A percentile compares a stretch with the other conserved stretches of the same genome.
Conservation (phyloP, 2,113 vertebrate genomes). For the Lichenostomus cassidix region DNA sequence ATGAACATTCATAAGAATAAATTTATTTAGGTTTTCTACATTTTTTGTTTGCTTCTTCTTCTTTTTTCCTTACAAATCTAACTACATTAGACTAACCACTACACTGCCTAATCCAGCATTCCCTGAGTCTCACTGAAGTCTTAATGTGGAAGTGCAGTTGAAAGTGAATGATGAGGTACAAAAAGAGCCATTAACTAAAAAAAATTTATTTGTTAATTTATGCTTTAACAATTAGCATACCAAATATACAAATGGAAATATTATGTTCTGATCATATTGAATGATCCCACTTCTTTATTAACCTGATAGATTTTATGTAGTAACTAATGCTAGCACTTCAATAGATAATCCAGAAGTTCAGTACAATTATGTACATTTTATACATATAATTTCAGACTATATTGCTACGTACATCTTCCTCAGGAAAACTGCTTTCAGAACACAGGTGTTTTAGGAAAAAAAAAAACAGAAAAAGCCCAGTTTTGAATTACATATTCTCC, state of each 20-base stretch:
- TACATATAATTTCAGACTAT: neutral
- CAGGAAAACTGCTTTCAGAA: neutral
- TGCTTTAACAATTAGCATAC: neutral
- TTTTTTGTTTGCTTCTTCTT: neutral
- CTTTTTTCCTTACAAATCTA: neutral
- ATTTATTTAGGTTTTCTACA: neutral
- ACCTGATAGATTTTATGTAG: neutral
- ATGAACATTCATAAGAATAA: neutral
- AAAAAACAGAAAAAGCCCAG: neutral
- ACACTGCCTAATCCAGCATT: accelerated
- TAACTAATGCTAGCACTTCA: neutral
- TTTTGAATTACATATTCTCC: neutral
- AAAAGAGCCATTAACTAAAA: neutral
- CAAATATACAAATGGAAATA: neutral
- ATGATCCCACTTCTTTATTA: neutral
- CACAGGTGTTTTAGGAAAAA: neutral
- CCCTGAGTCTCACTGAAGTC: neutral
- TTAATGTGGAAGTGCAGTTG: neutral
- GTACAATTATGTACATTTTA: neutral
- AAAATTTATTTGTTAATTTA: neutral
- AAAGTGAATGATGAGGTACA: neutral
- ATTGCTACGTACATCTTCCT: neutral
- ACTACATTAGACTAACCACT: neutral
- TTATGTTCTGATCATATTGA: neutral
- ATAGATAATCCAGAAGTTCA: neutral